phyloP scores from a whole-genome alignment of 2,113 vertebrate genomes.

The Epinephelus lanceolatus region DNA sequence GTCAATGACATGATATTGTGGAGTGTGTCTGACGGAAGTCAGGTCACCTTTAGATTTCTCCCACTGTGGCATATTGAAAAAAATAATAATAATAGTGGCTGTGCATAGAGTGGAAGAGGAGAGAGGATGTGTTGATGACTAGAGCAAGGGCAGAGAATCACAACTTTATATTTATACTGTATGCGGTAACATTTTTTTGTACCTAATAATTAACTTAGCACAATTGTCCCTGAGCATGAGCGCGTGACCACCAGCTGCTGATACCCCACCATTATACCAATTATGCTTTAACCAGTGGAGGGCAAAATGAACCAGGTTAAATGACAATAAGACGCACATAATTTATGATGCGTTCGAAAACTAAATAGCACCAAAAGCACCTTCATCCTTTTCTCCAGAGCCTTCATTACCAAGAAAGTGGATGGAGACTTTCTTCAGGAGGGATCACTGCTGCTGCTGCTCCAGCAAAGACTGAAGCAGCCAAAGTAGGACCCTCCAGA shows the following conservation, averaged over 20 bases:
- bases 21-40: not conserved
- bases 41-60: not conserved
- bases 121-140: not conserved
- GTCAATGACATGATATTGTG: not conserved
- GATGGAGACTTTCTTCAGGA: conserved; percentile 4
- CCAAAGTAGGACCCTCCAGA: conserved; percentile 5
- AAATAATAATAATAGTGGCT: not conserved
- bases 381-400: conserved; percentile 21
- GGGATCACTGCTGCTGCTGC: not conserved
- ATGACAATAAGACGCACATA: conserved; percentile 26
- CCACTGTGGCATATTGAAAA: not conserved
- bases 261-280: conserved; percentile 28
- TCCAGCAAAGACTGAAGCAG: conserved; percentile 8
- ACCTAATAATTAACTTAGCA: conserved; percentile 20
- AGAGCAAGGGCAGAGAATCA: not conserved
- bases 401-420: not conserved
- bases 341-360: conserved; percentile 41
- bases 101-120: not conserved
- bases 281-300: conserved; percentile 50
- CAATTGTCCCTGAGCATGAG: conserved; percentile 39
- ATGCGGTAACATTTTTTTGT: not conserved
- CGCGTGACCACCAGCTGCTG: conserved; percentile 51
- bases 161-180: not conserved
- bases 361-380: conserved; percentile 31
- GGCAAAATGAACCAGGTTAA: conserved; percentile 55